Percentiles rank a stretch among this genome's conserved stretches.
Conservation (phyloP, 1,140 invertebrate species). For the Protaetia brevitarsis region DNA sequence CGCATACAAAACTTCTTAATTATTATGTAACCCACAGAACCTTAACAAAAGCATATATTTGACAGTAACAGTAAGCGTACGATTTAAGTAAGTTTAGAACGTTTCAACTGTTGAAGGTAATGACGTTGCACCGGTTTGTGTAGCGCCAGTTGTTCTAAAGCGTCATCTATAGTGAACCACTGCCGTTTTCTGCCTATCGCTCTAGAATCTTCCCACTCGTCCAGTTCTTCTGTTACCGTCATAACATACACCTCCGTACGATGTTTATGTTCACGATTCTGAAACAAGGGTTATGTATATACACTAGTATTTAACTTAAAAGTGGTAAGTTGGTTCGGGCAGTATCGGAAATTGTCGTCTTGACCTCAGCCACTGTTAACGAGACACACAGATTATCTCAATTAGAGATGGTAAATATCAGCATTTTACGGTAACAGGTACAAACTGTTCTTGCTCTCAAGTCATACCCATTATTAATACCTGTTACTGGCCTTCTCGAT, state of each 20-base stretch:
- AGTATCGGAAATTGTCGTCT: too few species aligned
- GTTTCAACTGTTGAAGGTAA: constrained; percentile 70
- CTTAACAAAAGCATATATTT: constrained; percentile 35
- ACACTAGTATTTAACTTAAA: too few species aligned
- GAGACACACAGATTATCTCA: too few species aligned
- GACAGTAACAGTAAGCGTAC: constrained; percentile 33
- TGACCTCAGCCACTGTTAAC: too few species aligned
- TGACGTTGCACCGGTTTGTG: constrained; percentile 88
- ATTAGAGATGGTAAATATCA: too few species aligned
- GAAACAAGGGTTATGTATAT: neutral
- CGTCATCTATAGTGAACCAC: constrained; percentile 89
- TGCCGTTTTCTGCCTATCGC: constrained; percentile 84
- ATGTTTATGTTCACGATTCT: constrained; percentile 90
- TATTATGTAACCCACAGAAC: constrained; percentile 37
- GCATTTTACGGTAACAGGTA: too few species aligned
- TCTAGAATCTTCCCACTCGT: constrained; percentile 91
- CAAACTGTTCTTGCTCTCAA: too few species aligned
- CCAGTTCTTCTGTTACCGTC: constrained; percentile 84
- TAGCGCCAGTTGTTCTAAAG: constrained; percentile 76
- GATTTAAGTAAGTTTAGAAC: constrained; percentile 53
- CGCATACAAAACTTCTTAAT: constrained; percentile 38
- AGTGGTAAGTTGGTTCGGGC: too few species aligned
- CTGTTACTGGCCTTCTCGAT: too few species aligned
- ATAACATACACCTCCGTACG: constrained; percentile 91
- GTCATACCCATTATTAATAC: too few species aligned